Conservation (phyloP, 2,888 invertebrate species). For the Synanthedon tipuliformis region DNA sequence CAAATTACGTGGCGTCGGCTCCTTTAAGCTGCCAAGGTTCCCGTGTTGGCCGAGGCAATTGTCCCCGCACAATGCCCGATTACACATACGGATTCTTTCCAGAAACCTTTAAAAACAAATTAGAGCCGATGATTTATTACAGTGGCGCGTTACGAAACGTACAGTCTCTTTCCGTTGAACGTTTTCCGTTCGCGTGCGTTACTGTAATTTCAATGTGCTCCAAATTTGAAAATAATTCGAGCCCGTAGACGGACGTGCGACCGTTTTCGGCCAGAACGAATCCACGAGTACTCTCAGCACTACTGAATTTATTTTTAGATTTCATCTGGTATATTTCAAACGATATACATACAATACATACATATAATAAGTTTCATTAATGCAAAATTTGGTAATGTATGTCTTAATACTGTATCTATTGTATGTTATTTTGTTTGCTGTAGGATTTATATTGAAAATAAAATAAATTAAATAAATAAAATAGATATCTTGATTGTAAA, state of each 20-base stretch:
- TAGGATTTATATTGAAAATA: too few species aligned
- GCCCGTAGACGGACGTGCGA: constrained; percentile 22
- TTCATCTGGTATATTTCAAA: too few species aligned
- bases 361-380: too few species aligned
- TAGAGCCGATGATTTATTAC: constrained; percentile 66
- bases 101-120: constrained; percentile 69
- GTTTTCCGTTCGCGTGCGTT: constrained; percentile 62
- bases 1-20: constrained; percentile 50
- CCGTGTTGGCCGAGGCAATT: constrained; percentile 28
- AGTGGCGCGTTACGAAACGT: constrained; percentile 46
- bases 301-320: too few species aligned
- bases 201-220: constrained; percentile 65
- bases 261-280: neutral
- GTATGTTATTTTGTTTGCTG: too few species aligned
- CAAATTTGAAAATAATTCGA: constrained; percentile 67
- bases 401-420: too few species aligned
- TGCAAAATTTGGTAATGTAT: too few species aligned
- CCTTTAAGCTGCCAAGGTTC: constrained; percentile 27
- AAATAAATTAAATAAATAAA: too few species aligned
- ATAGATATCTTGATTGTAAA: too few species aligned
- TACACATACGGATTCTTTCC: constrained; percentile 56
- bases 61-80: constrained; percentile 55
- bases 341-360: too few species aligned
- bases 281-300: neutral
- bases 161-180: constrained; percentile 37